Conservation (phyloP, 1,140 invertebrate genomes). For the Elymnias hypermnestra region DNA sequence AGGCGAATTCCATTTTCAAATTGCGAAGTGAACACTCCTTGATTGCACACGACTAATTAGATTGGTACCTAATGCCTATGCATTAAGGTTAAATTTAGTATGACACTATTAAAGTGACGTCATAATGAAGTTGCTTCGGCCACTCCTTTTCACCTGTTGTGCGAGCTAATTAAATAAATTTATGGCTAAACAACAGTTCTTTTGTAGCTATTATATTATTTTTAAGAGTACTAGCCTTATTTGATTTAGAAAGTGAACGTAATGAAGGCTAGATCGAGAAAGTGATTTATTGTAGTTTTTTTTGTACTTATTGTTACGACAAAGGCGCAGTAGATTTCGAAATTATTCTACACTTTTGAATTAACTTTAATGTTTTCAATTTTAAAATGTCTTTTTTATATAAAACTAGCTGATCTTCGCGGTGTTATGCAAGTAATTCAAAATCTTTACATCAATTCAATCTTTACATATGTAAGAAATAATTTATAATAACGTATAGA, state of each 20-base stretch:
- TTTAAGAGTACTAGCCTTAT: background rate
- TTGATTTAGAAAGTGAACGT: constrained; percentile 8
- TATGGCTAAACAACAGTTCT: constrained; percentile 21
- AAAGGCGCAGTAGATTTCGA: no score
- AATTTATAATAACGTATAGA: no score
- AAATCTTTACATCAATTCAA: no score
- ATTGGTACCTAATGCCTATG: background rate
- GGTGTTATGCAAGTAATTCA: no score
- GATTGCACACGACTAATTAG: no score
- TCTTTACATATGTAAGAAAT: no score
- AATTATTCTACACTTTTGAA: no score
- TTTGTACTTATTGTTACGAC: no score
- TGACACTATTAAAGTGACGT: constrained; percentile 2
- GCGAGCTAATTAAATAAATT: constrained; percentile 22
- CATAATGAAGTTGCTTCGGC: constrained; percentile 4
- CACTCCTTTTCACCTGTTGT: constrained; percentile 26
- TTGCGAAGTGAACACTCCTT: constrained; percentile 12
- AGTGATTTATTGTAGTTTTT: background rate
- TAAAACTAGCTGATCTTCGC: no score
- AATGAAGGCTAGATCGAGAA: background rate
- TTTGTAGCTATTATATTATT: constrained; percentile 1
- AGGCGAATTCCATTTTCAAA: constrained; percentile 15
- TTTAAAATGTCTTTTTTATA: no score
- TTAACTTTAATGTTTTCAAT: no score
- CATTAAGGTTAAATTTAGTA: constrained; percentile 2